Conservation (phyloP, 2,113 vertebrate genomes). For the Actenoides lindsayi region DNA sequence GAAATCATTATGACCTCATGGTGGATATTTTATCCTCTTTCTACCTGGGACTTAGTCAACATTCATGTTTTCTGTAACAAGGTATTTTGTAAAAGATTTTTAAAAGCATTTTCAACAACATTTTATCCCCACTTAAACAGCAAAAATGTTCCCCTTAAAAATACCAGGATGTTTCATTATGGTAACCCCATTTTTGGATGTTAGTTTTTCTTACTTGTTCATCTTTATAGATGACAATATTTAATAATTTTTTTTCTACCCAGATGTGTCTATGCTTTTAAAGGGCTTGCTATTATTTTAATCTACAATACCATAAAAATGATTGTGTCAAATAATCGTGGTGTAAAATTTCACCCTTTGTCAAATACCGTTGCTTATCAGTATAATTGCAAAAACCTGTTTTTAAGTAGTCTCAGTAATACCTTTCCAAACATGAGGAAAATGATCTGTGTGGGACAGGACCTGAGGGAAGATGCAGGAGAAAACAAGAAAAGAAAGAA, state of each 20-base stretch:
- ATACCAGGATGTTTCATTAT: not conserved
- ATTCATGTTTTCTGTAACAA: not conserved
- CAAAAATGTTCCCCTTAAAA: not conserved
- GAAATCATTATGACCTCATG: not conserved
- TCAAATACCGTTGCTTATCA: not conserved
- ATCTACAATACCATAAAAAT: not conserved
- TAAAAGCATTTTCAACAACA: not conserved
- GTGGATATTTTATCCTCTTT: not conserved
- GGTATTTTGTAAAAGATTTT: not conserved
- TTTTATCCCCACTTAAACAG: not conserved
- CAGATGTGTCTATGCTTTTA: not conserved
- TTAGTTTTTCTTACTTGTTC: not conserved
- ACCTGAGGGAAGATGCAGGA: not conserved
- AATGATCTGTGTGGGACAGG: not conserved
- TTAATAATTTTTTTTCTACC: not conserved
- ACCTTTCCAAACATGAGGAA: not conserved
- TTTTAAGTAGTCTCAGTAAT: not conserved
- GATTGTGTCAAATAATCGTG: not conserved
- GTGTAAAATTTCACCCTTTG: not conserved
- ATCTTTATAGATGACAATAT: not conserved
- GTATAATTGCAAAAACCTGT: rapidly evolving
- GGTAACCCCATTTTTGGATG: not conserved
- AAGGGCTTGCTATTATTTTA: not conserved
- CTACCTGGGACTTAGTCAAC: not conserved
- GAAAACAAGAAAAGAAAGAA: not conserved